Percentiles rank a stretch among this genome's conserved stretches.
Conservation (phyloP, 2,113 vertebrate species). For the Bos javanicus region DNA sequence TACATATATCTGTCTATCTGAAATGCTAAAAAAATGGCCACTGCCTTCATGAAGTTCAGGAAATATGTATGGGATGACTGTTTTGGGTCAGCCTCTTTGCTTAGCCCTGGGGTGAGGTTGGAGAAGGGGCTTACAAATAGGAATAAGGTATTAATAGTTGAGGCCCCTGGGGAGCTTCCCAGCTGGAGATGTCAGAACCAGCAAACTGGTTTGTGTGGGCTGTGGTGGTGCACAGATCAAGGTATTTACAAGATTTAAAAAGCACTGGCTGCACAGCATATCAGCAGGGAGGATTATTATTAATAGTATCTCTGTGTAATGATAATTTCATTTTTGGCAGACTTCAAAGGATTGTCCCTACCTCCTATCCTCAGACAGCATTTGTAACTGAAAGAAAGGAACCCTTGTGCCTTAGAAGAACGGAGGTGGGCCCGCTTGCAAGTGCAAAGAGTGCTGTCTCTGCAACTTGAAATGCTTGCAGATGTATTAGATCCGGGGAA, state of each 20-base stretch:
- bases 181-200: not conserved
- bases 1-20: not conserved
- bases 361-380: not conserved
- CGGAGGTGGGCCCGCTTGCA: not conserved
- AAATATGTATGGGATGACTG: not conserved
- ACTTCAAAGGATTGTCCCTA: not conserved
- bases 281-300: not conserved
- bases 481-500: conserved; percentile 27
- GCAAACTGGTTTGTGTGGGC: not conserved
- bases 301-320: not conserved
- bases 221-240: not conserved
- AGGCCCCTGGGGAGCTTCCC: not conserved
- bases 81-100: not conserved
- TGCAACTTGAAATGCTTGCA: conserved; percentile 30
- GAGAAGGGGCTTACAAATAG: not conserved
- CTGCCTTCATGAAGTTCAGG: not conserved
- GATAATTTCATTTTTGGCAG: not conserved
- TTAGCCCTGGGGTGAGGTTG: not conserved
- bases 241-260: not conserved
- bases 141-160: not conserved
- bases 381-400: not conserved
- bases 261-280: not conserved
- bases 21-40: not conserved
- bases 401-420: not conserved
- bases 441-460: not conserved